Evolutionary conservation across 2,797 vertebrate species (phyloP).

Genomic region (Buphagus erythrorhynchus): DNA sequence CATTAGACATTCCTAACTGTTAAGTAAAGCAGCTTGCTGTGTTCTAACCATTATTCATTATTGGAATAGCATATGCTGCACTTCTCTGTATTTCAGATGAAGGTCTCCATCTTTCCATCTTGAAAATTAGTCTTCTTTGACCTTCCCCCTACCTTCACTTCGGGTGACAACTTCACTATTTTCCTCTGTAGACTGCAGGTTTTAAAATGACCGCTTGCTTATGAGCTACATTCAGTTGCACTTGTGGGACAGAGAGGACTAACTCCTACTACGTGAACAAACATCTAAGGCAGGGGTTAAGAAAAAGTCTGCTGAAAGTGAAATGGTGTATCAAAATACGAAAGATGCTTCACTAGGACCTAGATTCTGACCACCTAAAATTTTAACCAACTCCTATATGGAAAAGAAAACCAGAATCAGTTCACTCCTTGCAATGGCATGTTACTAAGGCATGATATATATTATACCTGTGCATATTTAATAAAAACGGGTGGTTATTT

Average conservation of each 20-base stretch:
- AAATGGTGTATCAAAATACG: neutral
- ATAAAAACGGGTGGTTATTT: neutral
- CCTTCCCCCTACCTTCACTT: neutral
- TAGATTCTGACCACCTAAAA: neutral
- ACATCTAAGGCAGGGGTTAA: neutral
- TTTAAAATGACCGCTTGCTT: neutral
- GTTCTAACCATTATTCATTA: neutral
- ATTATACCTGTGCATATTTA: neutral
- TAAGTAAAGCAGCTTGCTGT: neutral
- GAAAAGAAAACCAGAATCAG: neutral
- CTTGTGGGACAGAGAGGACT: neutral
- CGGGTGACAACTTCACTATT: neutral
- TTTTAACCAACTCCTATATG: neutral
- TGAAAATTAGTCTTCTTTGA: neutral
- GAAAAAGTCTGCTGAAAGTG: neutral
- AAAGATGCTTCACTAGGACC: neutral
- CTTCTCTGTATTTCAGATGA: neutral
- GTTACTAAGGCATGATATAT: neutral
- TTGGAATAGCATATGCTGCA: neutral
- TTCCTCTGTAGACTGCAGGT: neutral
- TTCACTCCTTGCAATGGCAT: neutral
- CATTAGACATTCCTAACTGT: neutral
- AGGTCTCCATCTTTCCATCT: neutral
- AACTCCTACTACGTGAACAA: neutral
- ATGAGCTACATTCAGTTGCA: neutral